phyloP scores from a whole-genome alignment of 2,888 invertebrate genomes.

The Tipula helvola region DNA sequence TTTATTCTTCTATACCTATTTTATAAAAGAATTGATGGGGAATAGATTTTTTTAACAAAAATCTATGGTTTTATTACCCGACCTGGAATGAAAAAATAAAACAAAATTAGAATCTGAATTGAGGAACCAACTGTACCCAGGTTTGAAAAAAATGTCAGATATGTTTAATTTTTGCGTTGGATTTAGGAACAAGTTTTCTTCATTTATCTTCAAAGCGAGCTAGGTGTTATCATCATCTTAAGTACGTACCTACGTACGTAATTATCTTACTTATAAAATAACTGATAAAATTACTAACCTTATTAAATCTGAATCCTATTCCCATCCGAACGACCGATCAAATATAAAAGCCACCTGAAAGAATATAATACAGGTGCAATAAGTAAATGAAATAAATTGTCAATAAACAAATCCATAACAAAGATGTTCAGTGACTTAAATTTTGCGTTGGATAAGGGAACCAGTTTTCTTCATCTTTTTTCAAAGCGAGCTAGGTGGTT shows the following conservation, averaged over 20 bases:
- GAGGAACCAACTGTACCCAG: too few species aligned
- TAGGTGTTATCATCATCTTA: constrained; percentile 19
- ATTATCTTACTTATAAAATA: too few species aligned
- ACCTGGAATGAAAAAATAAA: background rate
- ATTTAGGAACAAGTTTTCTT: constrained; percentile 22
- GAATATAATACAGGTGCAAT: too few species aligned
- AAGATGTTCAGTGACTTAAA: background rate
- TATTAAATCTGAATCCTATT: too few species aligned
- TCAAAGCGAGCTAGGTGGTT: constrained; percentile 27
- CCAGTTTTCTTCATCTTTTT: constrained; percentile 23
- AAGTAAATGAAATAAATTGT: too few species aligned
- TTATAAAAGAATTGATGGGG: too few species aligned
- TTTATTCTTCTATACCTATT: too few species aligned
- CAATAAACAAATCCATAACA: background rate
- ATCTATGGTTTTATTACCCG: too few species aligned
- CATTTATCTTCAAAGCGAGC: constrained; percentile 26
- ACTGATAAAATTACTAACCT: too few species aligned
- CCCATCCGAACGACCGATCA: too few species aligned
- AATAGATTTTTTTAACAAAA: too few species aligned
- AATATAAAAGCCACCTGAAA: too few species aligned
- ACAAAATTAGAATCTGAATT: background rate
- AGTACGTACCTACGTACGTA: background rate
- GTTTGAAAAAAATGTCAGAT: background rate
- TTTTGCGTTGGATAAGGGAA: constrained; percentile 17
- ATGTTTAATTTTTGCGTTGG: constrained; percentile 12